phyloP scores from a whole-genome alignment of 92 coral and sea anemone species.

The Actinostola sp. region DNA sequence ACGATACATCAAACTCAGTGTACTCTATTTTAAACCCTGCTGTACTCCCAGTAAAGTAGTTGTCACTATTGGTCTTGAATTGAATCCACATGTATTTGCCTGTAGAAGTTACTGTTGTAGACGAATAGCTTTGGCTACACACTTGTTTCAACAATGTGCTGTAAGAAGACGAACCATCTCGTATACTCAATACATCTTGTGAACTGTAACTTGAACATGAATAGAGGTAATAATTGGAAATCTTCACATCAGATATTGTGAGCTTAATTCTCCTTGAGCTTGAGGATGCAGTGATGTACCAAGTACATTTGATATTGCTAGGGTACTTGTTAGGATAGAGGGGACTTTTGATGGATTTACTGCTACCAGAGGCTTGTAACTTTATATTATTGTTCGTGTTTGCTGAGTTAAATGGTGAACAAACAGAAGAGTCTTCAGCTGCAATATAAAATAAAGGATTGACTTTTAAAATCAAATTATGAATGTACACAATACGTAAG shows the following conservation, averaged over 20 bases:
- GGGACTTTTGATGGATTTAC: constrained; percentile 20
- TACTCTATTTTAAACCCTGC: not conserved
- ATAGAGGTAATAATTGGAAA: not conserved
- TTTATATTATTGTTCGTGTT: constrained; percentile 5
- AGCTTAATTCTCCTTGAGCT: not conserved
- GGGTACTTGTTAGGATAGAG: constrained; percentile 30
- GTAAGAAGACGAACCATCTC: constrained; percentile 6
- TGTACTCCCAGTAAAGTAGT: not conserved
- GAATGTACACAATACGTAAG: not conserved
- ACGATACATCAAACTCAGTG: not conserved
- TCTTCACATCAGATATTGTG: not conserved
- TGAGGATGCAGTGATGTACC: constrained; percentile 16
- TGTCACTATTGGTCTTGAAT: constrained; percentile 33
- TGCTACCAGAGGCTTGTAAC: not conserved
- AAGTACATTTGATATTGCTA: constrained; percentile 28
- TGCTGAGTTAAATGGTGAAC: constrained; percentile 19
- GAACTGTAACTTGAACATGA: not conserved
- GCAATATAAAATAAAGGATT: not conserved
- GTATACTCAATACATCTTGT: constrained; percentile 3
- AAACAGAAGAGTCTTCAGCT: not conserved
- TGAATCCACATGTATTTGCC: constrained; percentile 44
- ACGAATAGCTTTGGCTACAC: constrained; percentile 2
- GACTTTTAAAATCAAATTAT: too few relatives aligned
- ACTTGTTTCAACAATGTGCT: not conserved
- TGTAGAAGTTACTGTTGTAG: constrained; percentile 9